Base-by-base conservation (phyloP, 2,888 invertebrate species). In the Tenthredo distinguenda region DNA sequence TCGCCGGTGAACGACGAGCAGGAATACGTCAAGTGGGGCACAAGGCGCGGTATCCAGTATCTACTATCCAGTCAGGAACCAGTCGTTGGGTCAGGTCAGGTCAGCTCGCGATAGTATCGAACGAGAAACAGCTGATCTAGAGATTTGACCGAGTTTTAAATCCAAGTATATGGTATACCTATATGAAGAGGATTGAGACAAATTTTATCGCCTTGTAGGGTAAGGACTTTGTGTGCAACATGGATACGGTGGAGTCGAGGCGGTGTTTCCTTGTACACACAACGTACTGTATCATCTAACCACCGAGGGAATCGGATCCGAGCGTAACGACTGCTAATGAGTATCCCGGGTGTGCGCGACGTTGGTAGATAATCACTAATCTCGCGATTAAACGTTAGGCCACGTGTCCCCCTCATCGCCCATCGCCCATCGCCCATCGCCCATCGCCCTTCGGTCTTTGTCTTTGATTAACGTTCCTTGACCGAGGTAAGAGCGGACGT, bases 331-430 rank as follows among this genome's bases (percentile, higher is more conserved):
- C 62, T 81, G 81, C 81, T 81, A 81, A 81, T 81, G 81, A 81
- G 81, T 81, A 81, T 81, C 68, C 83, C 83, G 71, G 43, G 68
- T 83, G 83, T 83, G 71, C 50, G 68, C 71, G 68, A 68, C 68
- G 68, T 68, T 12, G 68, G 83, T 71, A 68, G 43, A 68, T 68
- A 68, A 83, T 83, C 83, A 68, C 83, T 83, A 83, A 83, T 83
- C 83, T 83, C 47, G 26, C 68, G 83, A 83, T 83, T 83, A 83
- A 83, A 83, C 83, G 83, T 71, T 65, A 26, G 83, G 83, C 83
- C 83, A 81, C 81, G 81, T 81, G 81, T 81, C 79, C 34, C 31
- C 58, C 34, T 18, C 55, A 55, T 55, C n/a, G 72, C 72, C 43
- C n/a, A 26, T 43, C 12, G 74, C 43, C n/a, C 37, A 6, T 77